Conservation (phyloP, 2,113 vertebrate genomes). For the Catharus fuscescens region DNA sequence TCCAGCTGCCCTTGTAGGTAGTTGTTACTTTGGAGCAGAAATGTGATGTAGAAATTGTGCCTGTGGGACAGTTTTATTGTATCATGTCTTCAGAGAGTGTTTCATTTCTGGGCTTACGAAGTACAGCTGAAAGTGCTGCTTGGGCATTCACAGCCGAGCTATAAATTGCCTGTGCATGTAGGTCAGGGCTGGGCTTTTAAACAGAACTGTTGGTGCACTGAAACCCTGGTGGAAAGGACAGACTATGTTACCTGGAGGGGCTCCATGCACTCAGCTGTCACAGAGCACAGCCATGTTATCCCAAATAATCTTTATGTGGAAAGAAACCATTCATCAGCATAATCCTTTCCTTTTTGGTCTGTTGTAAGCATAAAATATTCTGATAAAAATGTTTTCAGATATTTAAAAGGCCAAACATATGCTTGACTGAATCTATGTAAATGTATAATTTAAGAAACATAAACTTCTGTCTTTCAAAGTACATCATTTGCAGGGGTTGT, state of each 20-base stretch:
- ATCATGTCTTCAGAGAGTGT: neutral
- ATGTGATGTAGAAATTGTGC: neutral
- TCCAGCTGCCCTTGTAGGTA: neutral
- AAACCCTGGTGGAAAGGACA: neutral
- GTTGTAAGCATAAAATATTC: neutral
- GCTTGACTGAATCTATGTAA: neutral
- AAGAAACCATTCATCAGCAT: neutral
- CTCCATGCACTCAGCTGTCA: fast-evolving
- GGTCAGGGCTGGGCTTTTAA: neutral
- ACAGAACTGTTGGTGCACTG: neutral
- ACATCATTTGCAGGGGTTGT: neutral
- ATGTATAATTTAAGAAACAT: neutral
- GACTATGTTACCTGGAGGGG: neutral
- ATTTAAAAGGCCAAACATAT: neutral
- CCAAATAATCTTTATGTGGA: too few species aligned
- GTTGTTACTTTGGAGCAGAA: neutral
- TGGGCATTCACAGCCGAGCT: neutral
- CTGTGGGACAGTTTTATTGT: neutral
- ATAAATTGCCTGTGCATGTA: neutral
- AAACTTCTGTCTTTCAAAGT: neutral
- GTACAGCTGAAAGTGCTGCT: neutral
- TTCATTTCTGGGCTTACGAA: neutral
- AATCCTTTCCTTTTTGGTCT: neutral
- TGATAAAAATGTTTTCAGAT: neutral
- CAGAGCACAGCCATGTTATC: fast-evolving